Base-by-base conservation (phyloP, 1,140 invertebrate genomes). In the Aphis gossypii region DNA sequence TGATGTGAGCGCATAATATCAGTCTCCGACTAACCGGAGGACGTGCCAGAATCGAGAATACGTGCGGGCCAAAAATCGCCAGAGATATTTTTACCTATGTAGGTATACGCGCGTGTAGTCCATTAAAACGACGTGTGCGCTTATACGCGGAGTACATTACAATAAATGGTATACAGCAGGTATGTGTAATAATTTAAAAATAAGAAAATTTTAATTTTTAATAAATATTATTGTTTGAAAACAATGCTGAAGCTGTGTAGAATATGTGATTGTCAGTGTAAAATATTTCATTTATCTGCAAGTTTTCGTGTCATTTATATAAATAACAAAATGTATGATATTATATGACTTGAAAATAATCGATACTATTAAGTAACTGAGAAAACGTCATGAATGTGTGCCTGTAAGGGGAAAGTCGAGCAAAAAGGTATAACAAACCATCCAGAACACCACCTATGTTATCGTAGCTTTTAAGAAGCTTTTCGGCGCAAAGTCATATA, bases 1-100 rank as follows among this genome's bases (percentile, higher is more conserved):
- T 9, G 11, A 30, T n/a, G 14, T n/a, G 60, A 3, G 60, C 8
- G 11, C 30, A 68, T n/a, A n/a, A 68, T n/a, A n/a, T 68, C 60
- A 18, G 60, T n/a, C n/a, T 68, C 60, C 11, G 9, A 68, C 60
- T 18, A n/a, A 68, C 60, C 30, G 60, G 30, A 68, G 30, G 60
- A 68, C 60, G 60, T 68, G 60, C 60, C 60, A 68, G 60, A 68
- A n/a, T 7, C 56, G 56, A 60, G 25, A 30, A 60, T 14, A 68
- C 11, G 14, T 14, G 30, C 30, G 3, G 11, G 60, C 60, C 60
- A 68, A n/a, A 68, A 68, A 68, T 5, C 11, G 60, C 1, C 30
- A 68, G 60, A n/a, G 60, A 68, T 68, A 68, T 68, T 68, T 68
- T 68, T 68, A 68, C 60, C 60, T 68, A n/a, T 68, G 60, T n/a